These are phyloP conservation scores for Lutjanus argentimaculatus DNA, from an alignment of 2,797 vertebrate species.

Conservation along the genomic window DNA sequence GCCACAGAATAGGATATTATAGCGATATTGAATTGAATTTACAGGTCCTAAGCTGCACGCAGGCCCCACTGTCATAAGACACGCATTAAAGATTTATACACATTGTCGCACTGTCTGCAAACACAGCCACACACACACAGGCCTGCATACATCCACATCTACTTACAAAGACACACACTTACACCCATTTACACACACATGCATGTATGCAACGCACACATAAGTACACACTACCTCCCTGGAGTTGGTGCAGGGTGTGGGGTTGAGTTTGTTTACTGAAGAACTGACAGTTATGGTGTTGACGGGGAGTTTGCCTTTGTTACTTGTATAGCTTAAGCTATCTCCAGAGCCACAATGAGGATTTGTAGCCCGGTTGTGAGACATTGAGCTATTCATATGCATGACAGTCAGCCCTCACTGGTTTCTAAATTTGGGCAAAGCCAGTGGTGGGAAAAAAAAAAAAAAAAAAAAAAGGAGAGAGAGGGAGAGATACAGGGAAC, in stretches of 20 bases:
- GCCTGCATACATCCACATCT: neutral
- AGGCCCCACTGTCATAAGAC: constrained; percentile 53
- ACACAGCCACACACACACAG: constrained; percentile 27
- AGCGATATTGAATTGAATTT: constrained; percentile 70
- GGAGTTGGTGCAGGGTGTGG: constrained; percentile 7
- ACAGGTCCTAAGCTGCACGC: constrained; percentile 43
- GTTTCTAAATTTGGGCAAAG: constrained; percentile 77
- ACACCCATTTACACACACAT: neutral
- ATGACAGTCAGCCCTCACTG: constrained; percentile 74
- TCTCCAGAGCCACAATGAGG: constrained; percentile 66
- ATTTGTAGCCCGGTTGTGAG: constrained; percentile 74
- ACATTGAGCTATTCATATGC: constrained; percentile 81
- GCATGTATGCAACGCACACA: neutral
- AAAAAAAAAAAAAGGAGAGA: neutral
- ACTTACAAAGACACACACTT: neutral
- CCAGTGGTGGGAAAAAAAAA: neutral
- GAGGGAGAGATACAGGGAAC: constrained; percentile 50
- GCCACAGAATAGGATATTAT: constrained; percentile 59
- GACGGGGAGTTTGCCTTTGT: constrained; percentile 61
- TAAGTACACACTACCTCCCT: constrained; percentile 5
- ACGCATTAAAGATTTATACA: constrained; percentile 73
- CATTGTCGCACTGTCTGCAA: constrained; percentile 31
- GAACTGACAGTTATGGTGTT: constrained; percentile 58
- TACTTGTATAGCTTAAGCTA: constrained; percentile 64
- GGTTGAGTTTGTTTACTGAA: constrained; percentile 47